phyloP scores from a whole-genome alignment of 2,888 invertebrate species.

The Dyspetes luteomarginatus region DNA sequence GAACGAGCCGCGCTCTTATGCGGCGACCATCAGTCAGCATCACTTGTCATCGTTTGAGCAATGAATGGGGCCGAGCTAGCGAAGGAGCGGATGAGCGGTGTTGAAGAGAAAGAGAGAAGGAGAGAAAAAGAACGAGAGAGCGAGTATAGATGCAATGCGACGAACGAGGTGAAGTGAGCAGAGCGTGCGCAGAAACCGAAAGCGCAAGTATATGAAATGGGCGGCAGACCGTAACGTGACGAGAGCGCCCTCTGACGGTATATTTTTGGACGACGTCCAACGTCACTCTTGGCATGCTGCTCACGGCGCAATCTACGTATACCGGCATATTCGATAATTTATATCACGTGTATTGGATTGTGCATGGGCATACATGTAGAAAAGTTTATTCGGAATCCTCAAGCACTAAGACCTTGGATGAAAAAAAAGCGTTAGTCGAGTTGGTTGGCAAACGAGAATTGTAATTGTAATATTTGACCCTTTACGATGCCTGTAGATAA shows the following conservation, averaged over 20 bases:
- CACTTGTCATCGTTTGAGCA: slow-evolving; percentile 79
- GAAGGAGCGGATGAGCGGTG: slow-evolving; percentile 64
- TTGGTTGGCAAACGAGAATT: too few species aligned
- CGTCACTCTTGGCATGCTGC: too few species aligned
- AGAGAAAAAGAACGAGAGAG: slow-evolving; percentile 12
- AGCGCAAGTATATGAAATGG: slow-evolving; percentile 57
- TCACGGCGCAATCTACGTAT: too few species aligned
- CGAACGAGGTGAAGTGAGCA: slow-evolving; percentile 10
- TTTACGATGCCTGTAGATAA: too few species aligned
- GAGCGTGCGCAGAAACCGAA: background rate
- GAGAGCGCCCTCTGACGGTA: background rate
- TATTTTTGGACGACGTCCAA: too few species aligned
- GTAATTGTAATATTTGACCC: too few species aligned
- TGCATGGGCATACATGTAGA: too few species aligned
- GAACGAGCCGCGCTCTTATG: slow-evolving; percentile 66
- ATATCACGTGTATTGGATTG: too few species aligned
- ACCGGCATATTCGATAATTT: too few species aligned
- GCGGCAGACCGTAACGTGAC: slow-evolving; percentile 59
- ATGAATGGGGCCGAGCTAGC: slow-evolving; percentile 68
- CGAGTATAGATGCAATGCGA: background rate
- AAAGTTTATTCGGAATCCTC: too few species aligned
- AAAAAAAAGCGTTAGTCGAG: too few species aligned
- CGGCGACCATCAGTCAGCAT: slow-evolving; percentile 78
- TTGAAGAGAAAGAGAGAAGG: background rate
- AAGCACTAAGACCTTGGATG: too few species aligned